Evolutionary conservation across 2,888 invertebrate species (phyloP).

Genomic region (Euclidia mi): DNA sequence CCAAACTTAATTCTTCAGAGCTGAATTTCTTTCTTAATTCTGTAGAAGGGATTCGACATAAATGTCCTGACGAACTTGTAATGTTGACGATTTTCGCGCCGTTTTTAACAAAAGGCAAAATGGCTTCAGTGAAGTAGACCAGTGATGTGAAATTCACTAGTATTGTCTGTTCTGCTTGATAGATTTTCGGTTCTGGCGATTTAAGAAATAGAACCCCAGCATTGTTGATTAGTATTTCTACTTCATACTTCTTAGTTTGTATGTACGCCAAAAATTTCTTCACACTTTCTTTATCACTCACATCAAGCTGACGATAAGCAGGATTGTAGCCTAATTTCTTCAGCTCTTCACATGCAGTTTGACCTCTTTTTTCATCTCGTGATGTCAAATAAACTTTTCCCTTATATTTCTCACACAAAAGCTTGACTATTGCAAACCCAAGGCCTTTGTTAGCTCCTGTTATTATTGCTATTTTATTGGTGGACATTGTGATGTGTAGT

Average conservation of each 20-base stretch:
- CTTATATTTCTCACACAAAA: constrained; percentile 91
- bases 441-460: constrained; percentile 94
- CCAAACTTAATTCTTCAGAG: constrained; percentile 85
- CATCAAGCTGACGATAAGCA: constrained; percentile 92
- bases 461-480: constrained; percentile 82
- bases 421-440: constrained; percentile 92
- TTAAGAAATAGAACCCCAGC: constrained; percentile 89
- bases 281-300: constrained; percentile 90
- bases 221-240: constrained; percentile 94
- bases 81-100: constrained; percentile 93
- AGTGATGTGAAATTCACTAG: constrained; percentile 76
- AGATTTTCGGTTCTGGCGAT: constrained; percentile 69
- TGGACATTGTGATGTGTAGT: too few relatives aligned
- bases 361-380: constrained; percentile 89
- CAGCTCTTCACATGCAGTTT: constrained; percentile 89
- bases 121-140: constrained; percentile 85
- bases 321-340: constrained; percentile 84
- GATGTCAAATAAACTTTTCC: constrained; percentile 93
- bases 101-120: constrained; percentile 92
- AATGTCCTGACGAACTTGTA: constrained; percentile 92
- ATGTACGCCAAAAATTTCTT: constrained; percentile 88
- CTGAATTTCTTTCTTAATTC: constrained; percentile 84
- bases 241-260: constrained; percentile 88
- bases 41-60: constrained; percentile 90
- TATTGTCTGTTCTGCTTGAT: constrained; percentile 78